These are phyloP conservation scores for Gallinago solitaria DNA, from an alignment of 2,797 vertebrate genomes.

Conservation along the genomic window DNA sequence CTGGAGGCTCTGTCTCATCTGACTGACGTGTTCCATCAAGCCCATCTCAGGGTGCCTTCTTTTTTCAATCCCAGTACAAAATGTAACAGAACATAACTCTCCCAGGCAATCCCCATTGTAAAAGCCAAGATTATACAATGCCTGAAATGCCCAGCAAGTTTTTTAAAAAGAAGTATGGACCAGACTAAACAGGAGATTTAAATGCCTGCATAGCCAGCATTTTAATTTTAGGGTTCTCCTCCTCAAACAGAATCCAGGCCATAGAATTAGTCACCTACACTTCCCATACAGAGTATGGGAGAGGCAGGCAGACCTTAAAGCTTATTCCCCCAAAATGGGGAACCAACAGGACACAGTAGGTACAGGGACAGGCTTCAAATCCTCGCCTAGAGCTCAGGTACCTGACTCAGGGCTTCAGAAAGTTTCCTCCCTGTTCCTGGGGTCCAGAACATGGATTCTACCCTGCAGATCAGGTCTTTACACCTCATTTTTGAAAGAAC, in stretches of 20 bases:
- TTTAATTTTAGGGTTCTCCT: neutral
- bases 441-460: neutral
- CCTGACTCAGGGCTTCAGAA: neutral
- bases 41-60: neutral
- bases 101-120: neutral
- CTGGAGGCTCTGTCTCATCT: neutral
- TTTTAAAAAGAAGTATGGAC: neutral
- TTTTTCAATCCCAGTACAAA: neutral
- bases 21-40: neutral
- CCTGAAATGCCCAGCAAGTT: neutral
- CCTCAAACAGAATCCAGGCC: neutral
- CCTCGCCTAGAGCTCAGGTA: neutral
- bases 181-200: neutral
- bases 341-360: neutral
- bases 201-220: rapidly evolving
- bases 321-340: neutral
- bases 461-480: neutral
- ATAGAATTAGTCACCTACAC: neutral
- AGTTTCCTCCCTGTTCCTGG: neutral
- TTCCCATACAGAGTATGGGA: neutral
- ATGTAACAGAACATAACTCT: neutral
- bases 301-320: neutral
- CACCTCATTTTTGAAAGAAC: neutral
- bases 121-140: neutral
- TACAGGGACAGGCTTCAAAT: neutral